Base-by-base conservation (phyloP, 1,140 invertebrate species). In the Orussus abietinus region DNA sequence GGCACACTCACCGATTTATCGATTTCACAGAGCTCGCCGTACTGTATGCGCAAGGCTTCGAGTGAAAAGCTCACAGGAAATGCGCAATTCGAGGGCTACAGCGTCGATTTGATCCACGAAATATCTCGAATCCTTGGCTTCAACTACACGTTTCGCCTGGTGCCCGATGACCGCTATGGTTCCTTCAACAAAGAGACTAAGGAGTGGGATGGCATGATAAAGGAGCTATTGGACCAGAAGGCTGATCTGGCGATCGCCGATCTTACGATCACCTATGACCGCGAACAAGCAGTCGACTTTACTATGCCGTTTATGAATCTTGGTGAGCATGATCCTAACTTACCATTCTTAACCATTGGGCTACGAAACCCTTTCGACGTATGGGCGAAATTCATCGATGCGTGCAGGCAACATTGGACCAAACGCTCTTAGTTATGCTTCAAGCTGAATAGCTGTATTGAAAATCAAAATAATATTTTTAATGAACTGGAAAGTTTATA, bases 301-400 rank as follows among this genome's bases (percentile, higher is more conserved):
- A 95, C 91, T 5, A 92, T 92, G 80, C 92, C 92, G 1, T 96
- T 94, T 64, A 95, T 95, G 92, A 93, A 94, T 71, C 77, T 95
- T 37, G 92, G 80, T 78, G 60, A 69, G 47, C n/a, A n/a, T n/a
- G n/a, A n/a, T n/a, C n/a, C n/a, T 21, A 28, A 7, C 18, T 32
- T 7, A 26, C 9, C 9, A 26, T 26, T 26, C 9, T 9, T 10
- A 26, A n/a, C n/a, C n/a, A n/a, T n/a, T n/a, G n/a, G n/a, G n/a
- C n/a, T n/a, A n/a, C n/a, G n/a, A n/a, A n/a, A n/a, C n/a, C n/a
- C n/a, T n/a, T n/a, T n/a, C n/a, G n/a, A n/a, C n/a, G n/a, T n/a
- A n/a, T n/a, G n/a, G n/a, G n/a, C n/a, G n/a, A n/a, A n/a, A n/a
- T n/a, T n/a, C n/a, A n/a, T n/a, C n/a, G n/a, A n/a, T n/a, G n/a